Percentiles rank a stretch among this genome's conserved stretches.
These are phyloP conservation scores for Phoxinus dragarum DNA, from an alignment of 2,797 vertebrate species.

Conservation along the genomic window DNA sequence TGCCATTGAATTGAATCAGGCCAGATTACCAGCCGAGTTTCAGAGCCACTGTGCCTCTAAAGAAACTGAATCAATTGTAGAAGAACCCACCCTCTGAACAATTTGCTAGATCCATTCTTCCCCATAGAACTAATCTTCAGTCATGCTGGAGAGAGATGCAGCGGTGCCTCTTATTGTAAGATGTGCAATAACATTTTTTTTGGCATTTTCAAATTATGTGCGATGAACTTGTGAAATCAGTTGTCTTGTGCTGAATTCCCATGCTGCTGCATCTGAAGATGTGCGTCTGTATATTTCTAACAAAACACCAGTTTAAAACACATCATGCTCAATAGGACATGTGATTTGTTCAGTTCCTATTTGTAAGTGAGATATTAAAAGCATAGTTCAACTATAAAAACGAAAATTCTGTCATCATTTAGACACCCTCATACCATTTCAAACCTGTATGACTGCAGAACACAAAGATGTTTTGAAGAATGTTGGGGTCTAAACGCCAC, in stretches of 20 bases:
- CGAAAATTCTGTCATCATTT: neutral
- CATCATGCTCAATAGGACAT: neutral
- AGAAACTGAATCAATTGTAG: constrained; percentile 57
- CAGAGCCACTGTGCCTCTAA: constrained; percentile 45
- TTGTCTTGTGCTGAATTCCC: constrained; percentile 3
- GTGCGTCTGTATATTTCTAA: neutral
- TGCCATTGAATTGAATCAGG: constrained; percentile 58
- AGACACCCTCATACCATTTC: neutral
- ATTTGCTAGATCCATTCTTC: constrained; percentile 48
- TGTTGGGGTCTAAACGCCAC: neutral
- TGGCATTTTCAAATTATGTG: constrained; percentile 31
- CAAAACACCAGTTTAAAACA: neutral
- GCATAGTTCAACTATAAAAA: neutral
- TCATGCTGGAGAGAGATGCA: constrained; percentile 30
- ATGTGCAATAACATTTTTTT: constrained; percentile 23
- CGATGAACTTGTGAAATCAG: constrained; percentile 18
- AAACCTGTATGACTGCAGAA: neutral
- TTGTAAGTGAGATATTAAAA: neutral
- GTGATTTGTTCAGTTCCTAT: neutral
- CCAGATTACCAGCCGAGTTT: constrained; percentile 56
- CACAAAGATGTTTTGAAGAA: neutral
- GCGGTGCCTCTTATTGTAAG: constrained; percentile 20
- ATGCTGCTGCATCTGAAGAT: constrained; percentile 21
- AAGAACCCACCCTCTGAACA: constrained; percentile 45
- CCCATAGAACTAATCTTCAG: constrained; percentile 52